Evolutionary conservation across 2,888 invertebrate genomes (phyloP).

Genomic region (Nymphalis urticae): DNA sequence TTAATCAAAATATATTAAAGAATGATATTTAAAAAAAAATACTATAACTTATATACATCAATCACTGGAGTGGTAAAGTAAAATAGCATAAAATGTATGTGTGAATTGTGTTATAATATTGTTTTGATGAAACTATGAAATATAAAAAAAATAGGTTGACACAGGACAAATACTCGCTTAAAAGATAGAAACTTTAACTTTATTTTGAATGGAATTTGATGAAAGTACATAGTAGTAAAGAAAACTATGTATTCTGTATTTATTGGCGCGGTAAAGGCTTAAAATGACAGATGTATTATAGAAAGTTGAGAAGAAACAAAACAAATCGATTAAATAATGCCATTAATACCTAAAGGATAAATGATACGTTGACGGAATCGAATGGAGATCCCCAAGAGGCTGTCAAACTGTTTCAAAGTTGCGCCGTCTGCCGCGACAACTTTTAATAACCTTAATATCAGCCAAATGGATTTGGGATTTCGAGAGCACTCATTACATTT

Average conservation of each 20-base stretch:
- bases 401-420: constrained; percentile 72
- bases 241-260: too few relatives aligned
- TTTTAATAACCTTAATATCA: constrained; percentile 78
- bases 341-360: constrained; percentile 56
- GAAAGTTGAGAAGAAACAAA: constrained; percentile 21
- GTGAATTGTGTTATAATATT: too few relatives aligned
- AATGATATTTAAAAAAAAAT: too few relatives aligned
- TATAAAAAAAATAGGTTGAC: too few relatives aligned
- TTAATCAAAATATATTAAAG: too few relatives aligned
- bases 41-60: too few relatives aligned
- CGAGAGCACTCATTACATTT: constrained; percentile 50
- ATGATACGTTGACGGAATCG: constrained; percentile 74
- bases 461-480: constrained; percentile 71
- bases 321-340: constrained; percentile 38
- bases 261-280: neutral
- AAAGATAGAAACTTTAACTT: neutral
- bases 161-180: neutral
- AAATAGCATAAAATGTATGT: too few relatives aligned
- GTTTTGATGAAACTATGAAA: too few relatives aligned
- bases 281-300: neutral
- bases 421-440: constrained; percentile 70
- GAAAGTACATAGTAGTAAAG: too few relatives aligned
- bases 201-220: too few relatives aligned
- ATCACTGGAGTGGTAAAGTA: too few relatives aligned
- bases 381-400: constrained; percentile 64